Percentiles rank a stretch among this genome's conserved stretches.
Evolutionary conservation across 2,888 invertebrate species (phyloP).

Genomic region (Capitulum mitella): DNA sequence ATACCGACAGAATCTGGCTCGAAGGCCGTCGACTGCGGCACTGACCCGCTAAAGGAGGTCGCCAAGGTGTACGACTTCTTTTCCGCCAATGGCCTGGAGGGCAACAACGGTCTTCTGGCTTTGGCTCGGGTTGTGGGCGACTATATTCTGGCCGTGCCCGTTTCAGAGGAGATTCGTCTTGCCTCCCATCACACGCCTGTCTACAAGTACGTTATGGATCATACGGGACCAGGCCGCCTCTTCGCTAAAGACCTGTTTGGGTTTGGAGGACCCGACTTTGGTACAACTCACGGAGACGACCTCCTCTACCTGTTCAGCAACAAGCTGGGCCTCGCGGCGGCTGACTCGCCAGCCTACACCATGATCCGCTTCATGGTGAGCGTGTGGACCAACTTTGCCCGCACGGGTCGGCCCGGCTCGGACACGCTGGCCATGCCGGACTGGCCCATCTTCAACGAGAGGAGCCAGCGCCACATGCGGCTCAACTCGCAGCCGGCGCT

Average conservation of each 20-base stretch:
- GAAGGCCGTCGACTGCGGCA: neutral
- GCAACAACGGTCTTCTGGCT: neutral
- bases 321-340: neutral
- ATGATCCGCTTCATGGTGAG: too few species aligned
- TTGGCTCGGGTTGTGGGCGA: neutral
- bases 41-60: neutral
- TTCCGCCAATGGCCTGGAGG: too few species aligned
- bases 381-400: neutral
- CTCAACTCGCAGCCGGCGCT: neutral
- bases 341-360: neutral
- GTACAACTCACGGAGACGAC: neutral
- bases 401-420: conserved; percentile 14
- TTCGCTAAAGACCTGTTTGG: too few species aligned
- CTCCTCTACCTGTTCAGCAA: neutral
- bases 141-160: neutral
- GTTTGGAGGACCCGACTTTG: neutral
- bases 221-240: neutral
- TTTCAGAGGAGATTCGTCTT: neutral
- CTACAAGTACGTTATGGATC: conserved; percentile 1
- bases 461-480: neutral
- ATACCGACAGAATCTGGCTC: neutral
- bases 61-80: neutral
- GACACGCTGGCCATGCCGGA: too few species aligned
- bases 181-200: neutral
- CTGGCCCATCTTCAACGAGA: neutral